Evolutionary conservation across 2,797 vertebrate genomes (phyloP).

Genomic region (Gadopsis marmoratus): DNA sequence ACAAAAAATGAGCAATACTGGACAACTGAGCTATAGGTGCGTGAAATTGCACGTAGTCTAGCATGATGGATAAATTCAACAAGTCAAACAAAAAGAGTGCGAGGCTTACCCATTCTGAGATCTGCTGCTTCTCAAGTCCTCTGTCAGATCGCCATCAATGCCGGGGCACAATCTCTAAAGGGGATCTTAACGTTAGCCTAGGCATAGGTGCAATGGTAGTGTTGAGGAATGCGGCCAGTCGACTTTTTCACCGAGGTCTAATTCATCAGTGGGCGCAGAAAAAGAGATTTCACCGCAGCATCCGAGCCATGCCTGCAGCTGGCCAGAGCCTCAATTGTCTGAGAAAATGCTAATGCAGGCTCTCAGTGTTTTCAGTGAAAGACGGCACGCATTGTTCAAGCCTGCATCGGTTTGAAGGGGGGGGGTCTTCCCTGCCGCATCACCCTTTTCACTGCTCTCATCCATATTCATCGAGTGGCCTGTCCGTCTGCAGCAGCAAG

Average conservation of each 20-base stretch:
- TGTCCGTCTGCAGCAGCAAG: conserved; percentile 87
- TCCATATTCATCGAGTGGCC: conserved; percentile 91
- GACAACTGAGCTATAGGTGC: conserved; percentile 57
- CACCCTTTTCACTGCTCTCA: conserved; percentile 90
- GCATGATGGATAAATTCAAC: conserved; percentile 84
- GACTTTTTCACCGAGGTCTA: conserved; percentile 85
- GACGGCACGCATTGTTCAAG: conserved; percentile 87
- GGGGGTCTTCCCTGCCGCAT: conserved; percentile 87
- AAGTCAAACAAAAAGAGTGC: conserved; percentile 84
- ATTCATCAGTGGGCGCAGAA: conserved; percentile 81
- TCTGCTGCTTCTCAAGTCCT: conserved; percentile 85
- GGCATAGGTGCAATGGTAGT: conserved; percentile 87
- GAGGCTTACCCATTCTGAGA: conserved; percentile 90
- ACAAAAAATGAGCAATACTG: conserved; percentile 68
- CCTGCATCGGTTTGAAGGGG: conserved; percentile 86
- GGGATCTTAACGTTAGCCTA: conserved; percentile 83
- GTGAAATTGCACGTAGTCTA: conserved; percentile 62
- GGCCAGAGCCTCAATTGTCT: conserved; percentile 86
- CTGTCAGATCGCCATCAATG: conserved; percentile 88
- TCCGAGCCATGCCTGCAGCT: conserved; percentile 87
- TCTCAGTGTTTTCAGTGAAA: conserved; percentile 87
- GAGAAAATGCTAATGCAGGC: conserved; percentile 87
- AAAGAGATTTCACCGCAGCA: conserved; percentile 86
- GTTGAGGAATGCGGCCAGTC: conserved; percentile 87
- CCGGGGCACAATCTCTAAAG: conserved; percentile 82